Evolutionary conservation across 2,113 vertebrate genomes (phyloP).

Genomic region (Nymphicus hollandicus): DNA sequence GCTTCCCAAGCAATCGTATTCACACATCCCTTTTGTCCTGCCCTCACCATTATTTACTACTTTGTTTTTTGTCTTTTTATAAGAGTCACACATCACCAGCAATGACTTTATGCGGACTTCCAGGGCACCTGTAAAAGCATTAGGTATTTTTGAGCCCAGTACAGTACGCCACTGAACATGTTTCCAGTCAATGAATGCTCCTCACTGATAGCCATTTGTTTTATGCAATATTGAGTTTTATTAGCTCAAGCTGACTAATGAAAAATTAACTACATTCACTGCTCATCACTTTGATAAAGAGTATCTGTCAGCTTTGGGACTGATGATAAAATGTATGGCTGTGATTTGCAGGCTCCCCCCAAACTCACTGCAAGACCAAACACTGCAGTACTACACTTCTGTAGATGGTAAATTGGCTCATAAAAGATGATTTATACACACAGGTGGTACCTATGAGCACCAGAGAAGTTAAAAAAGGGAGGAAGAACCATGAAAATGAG

Average conservation of each 20-base stretch:
- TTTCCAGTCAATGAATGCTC: not conserved
- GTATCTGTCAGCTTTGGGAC: not conserved
- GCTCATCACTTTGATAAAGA: not conserved
- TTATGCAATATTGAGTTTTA: not conserved
- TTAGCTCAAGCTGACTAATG: not conserved
- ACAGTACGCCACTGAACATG: not conserved
- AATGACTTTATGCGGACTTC: not conserved
- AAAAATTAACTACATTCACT: not conserved
- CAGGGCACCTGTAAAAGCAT: not conserved
- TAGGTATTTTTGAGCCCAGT: not conserved
- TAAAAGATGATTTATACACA: not conserved
- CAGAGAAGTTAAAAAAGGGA: not conserved
- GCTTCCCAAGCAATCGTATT: not conserved
- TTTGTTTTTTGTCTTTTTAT: not conserved
- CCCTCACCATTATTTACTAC: not conserved
- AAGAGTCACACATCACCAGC: not conserved
- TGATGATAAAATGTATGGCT: not conserved
- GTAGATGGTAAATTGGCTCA: not conserved
- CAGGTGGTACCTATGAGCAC: not conserved
- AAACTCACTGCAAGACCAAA: not conserved
- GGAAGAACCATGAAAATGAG: not conserved
- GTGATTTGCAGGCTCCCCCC: not conserved
- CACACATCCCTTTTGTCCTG: not conserved
- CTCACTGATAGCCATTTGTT: not conserved
- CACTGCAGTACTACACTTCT: not conserved